These are phyloP conservation scores for Tetrapedia diversipes DNA, from an alignment of 2,888 invertebrate species.

Conservation along the genomic window DNA sequence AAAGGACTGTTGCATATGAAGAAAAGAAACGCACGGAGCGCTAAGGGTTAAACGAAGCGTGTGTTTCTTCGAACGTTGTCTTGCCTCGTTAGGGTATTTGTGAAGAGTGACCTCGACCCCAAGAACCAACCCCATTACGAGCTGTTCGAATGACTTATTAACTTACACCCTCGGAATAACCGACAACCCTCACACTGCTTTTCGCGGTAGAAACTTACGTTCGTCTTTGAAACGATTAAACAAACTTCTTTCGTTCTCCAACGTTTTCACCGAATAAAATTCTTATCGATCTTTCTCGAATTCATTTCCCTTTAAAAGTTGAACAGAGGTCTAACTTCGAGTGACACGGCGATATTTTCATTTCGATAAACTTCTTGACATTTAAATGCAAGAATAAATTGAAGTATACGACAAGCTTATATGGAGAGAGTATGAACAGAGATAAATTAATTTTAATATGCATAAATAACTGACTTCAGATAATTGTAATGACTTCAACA, in stretches of 20 bases:
- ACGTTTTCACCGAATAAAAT: constrained; percentile 8
- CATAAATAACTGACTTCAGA: too few species aligned
- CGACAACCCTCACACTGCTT: constrained; percentile 13
- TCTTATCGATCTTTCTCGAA: background rate
- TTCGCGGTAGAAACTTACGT: constrained; percentile 28
- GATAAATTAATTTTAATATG: too few species aligned
- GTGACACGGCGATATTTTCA: background rate
- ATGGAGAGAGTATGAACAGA: too few species aligned
- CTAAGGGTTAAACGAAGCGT: too few species aligned
- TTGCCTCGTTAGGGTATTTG: constrained; percentile 4
- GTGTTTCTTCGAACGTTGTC: constrained; percentile 16
- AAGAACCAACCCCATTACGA: constrained; percentile 34
- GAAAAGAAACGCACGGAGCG: too few species aligned
- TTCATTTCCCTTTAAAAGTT: background rate
- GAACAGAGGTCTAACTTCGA: background rate
- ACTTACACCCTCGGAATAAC: constrained; percentile 55
- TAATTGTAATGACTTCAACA: too few species aligned
- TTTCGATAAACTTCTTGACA: background rate
- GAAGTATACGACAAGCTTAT: too few species aligned
- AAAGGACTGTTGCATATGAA: too few species aligned
- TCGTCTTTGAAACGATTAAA: constrained; percentile 6
- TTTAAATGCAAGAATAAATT: too few species aligned
- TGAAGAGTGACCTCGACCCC: constrained; percentile 37
- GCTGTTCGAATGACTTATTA: constrained; percentile 65
- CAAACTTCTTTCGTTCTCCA: constrained; percentile 16